Base-by-base conservation (phyloP, 2,113 vertebrate species). In the Ondatra zibethicus region DNA sequence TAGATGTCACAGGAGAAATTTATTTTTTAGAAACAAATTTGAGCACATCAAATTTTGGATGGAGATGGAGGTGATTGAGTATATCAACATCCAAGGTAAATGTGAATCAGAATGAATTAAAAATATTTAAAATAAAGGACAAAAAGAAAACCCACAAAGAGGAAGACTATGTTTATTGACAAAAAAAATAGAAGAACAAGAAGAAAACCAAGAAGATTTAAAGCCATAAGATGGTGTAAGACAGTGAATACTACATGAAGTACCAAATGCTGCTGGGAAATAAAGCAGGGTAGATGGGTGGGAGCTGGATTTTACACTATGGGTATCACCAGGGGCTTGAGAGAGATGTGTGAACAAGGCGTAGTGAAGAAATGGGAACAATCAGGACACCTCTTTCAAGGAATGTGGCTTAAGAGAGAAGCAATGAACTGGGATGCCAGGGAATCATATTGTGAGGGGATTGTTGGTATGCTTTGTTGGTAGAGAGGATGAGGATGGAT, bases 1-100 rank as follows among this genome's bases (percentile, higher is more conserved):
- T 13, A 33, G 39, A 13, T 4, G n/a, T 42, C 14, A 42, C 85
- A 9, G 76, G 72, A 89, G 17, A 96, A 9, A 91, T 70, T 90
- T 68, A 72, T 25, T 55, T 72, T 73, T 77, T 81, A 65, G 87
- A 92, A 95, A 77, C 5, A 50, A 3, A 91, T 61, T 76, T 94
- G 27, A n/a, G 72, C n/a, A 5, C 36, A 7, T n/a, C 7, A 52
- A 52, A 33, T 33, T 23, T 50, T 72, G 63, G 90, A 89, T 58
- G 73, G 29, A 93, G 66, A 68, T 36, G 25, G 63, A 81, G n/a
- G 4, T 72, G 36, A 14, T 2, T 81, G 61, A 3, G 5, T 42
- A 42, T 78, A 73, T 33, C 14, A 76, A 78, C 10, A 65, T 42
- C 23, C 31, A 75, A 27, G 61, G 13, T n/a, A 65, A 45, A 29